Percentiles rank a stretch among this genome's conserved stretches.
These are phyloP conservation scores for Formica exsecta DNA, from an alignment of 1,140 invertebrate species.

Conservation along the genomic window DNA sequence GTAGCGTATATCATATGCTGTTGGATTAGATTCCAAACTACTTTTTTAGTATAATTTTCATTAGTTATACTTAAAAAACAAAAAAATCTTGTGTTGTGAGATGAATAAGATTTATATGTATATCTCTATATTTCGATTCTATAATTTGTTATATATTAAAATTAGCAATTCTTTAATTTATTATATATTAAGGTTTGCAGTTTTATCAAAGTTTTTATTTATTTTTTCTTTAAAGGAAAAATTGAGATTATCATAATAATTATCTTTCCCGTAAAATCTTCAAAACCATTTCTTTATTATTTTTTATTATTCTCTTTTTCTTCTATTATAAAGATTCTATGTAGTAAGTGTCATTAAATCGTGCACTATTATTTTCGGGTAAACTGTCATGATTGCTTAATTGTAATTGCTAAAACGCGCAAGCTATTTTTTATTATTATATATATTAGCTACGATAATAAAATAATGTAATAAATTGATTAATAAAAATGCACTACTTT, in stretches of 20 bases:
- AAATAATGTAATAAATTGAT: slow-evolving; percentile 18
- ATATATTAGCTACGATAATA: not conserved
- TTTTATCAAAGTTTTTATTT: not conserved
- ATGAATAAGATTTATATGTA: slow-evolving; percentile 32
- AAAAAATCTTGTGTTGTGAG: slow-evolving; percentile 14
- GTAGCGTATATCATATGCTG: not conserved
- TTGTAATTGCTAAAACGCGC: not conserved
- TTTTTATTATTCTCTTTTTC: slow-evolving; percentile 7
- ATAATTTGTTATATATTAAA: slow-evolving; percentile 27
- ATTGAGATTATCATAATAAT: not conserved
- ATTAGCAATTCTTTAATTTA: not conserved
- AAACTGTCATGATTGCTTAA: not conserved
- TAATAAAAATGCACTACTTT: slow-evolving; percentile 15
- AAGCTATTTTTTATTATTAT: not conserved
- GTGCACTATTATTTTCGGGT: not conserved
- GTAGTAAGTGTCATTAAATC: not conserved
- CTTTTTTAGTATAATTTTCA: slow-evolving; percentile 17
- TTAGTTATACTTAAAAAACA: slow-evolving; percentile 8
- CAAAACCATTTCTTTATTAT: slow-evolving; percentile 5
- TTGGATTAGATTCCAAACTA: not conserved
- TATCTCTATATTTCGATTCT: not conserved
- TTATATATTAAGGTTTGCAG: slow-evolving; percentile 11
- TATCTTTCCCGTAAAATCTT: not conserved
- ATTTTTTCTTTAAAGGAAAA: not conserved
- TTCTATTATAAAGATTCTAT: not conserved